Base-by-base conservation (phyloP, 2,797 vertebrate species). In the Lagorchestes hirsutus region DNA sequence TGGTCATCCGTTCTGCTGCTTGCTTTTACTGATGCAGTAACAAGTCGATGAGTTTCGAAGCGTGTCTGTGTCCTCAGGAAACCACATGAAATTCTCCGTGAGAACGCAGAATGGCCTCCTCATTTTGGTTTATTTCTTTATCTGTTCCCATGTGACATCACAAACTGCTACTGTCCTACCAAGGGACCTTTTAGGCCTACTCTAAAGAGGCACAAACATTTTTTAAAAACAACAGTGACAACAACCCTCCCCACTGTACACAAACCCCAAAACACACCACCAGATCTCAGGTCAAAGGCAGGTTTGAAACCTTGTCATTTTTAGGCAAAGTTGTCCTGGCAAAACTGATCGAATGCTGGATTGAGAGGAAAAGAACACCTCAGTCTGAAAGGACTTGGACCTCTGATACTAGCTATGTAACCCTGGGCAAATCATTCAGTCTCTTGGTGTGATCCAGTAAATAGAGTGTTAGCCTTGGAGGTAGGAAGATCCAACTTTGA, bases 111-210 rank as follows among this genome's bases (percentile, higher is more conserved):
- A 97, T 92, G 91, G 96, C 96, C 96, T 97, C 96, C 97, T 98
- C 95, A 96, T 97, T 98, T 97, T 97, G 94, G 92, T 98, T 97
- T 95, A 96, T 97, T 96, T 97, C 93, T 96, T 97, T 92, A 82
- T 96, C 50, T 91, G 90, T 95, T 97, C 95, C 94, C 31, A 0
- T 12, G 90, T 93, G 97, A n/a, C 90, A 90, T 93, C 58, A 67
- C 40, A 13, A 62, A 96, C 90, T 58, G 93, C 93, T 58, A 58
- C 95, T 67, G 5, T 1, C 0, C 74, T 93, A 93, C 93, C 13
- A 16, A 12, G 90, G 59, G 62, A 90, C 50, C 67, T 0, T 90
- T 92, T 91, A 50, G 91, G 59, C 92, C 74, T 93, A 1, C 62
- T 82, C 82, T 8, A 8, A 29, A 9, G 46, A 96, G 93, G 94